These are phyloP conservation scores for Caradrina kadenii DNA, from an alignment of 2,888 invertebrate species.

Conservation along the genomic window DNA sequence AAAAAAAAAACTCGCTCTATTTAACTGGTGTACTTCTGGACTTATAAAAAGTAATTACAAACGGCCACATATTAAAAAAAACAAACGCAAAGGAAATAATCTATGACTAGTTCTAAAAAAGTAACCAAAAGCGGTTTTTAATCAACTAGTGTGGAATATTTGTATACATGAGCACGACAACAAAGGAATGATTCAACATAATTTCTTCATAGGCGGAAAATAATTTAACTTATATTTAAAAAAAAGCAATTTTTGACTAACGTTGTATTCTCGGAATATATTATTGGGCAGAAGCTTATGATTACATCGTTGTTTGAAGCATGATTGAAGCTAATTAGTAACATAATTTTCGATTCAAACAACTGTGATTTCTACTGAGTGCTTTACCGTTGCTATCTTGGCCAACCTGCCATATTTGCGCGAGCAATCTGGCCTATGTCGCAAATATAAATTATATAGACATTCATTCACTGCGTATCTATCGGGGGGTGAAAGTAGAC, in stretches of 20 bases:
- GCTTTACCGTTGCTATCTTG: too few relatives aligned
- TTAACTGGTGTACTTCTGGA: slow-evolving; percentile 41
- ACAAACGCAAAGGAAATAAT: slow-evolving; percentile 1
- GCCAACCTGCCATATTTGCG: too few relatives aligned
- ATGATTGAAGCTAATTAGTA: slow-evolving; percentile 3
- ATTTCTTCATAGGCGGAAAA: slow-evolving; percentile 62
- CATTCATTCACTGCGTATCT: too few relatives aligned
- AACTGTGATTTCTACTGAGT: neutral
- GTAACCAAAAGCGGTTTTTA: slow-evolving; percentile 44
- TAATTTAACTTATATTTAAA: slow-evolving; percentile 45
- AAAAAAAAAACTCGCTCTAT: neutral
- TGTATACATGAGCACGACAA: slow-evolving; percentile 37
- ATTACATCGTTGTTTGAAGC: slow-evolving; percentile 19
- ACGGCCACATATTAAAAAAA: neutral
- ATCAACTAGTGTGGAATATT: slow-evolving; percentile 14
- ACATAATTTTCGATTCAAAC: neutral
- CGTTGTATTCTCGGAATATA: slow-evolving; percentile 4
- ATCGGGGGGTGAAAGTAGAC: too few relatives aligned
- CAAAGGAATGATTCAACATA: slow-evolving; percentile 60
- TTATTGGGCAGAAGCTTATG: slow-evolving; percentile 3
- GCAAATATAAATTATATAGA: too few relatives aligned
- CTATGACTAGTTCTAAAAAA: slow-evolving; percentile 39
- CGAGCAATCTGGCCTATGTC: too few relatives aligned
- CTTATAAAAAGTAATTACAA: slow-evolving; percentile 24
- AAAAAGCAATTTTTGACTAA: slow-evolving; percentile 27